These are phyloP conservation scores for Microcebus jonahi DNA, from an alignment of 2,113 vertebrate species.

Conservation along the genomic window DNA sequence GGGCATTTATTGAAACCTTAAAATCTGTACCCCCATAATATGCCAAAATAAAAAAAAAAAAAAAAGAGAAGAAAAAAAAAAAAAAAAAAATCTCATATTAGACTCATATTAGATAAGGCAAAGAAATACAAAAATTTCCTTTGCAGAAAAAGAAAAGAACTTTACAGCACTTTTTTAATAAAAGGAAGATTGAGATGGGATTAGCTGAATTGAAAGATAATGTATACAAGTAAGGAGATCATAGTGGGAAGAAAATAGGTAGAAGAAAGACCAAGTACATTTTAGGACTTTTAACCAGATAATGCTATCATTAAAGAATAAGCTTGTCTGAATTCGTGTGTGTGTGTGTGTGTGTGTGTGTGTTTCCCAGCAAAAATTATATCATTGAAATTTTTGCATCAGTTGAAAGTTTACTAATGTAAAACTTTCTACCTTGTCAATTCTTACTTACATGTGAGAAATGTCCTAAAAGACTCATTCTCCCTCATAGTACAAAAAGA, in stretches of 20 bases:
- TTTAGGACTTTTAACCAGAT: neutral
- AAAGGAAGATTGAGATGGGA: neutral
- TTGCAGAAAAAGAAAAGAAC: neutral
- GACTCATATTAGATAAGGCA: neutral
- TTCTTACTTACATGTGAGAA: neutral
- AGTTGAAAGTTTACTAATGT: neutral
- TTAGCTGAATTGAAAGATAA: neutral
- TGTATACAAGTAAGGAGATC: neutral
- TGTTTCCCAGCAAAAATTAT: neutral
- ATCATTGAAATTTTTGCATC: neutral
- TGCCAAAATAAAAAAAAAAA: no score
- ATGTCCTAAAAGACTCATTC: neutral
- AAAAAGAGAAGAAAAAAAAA: no score
- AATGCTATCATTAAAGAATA: neutral
- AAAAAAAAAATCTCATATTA: neutral
- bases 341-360: neutral
- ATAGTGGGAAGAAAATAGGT: neutral
- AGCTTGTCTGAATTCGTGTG: neutral
- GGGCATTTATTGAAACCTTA: no score
- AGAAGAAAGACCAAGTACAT: neutral
- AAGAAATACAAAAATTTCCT: constrained; percentile 8
- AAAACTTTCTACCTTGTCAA: neutral
- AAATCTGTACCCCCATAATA: no score
- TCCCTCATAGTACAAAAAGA: neutral
- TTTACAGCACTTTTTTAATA: neutral